phyloP scores from a whole-genome alignment of 1,140 invertebrate species.

The Augochlora pura region DNA sequence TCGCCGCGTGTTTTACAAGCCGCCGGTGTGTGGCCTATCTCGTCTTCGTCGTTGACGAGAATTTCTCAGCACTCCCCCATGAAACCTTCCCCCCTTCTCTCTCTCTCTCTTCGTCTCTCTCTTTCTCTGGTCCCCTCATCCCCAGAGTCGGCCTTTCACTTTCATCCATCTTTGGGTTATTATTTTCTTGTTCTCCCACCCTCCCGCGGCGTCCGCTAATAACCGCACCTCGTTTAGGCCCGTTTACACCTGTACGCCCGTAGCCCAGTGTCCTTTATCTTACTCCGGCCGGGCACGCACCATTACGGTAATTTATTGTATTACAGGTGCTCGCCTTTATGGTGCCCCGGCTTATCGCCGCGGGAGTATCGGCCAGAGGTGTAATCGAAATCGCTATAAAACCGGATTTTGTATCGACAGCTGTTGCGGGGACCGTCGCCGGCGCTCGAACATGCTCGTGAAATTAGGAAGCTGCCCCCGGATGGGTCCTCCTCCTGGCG shows the following conservation, averaged over 20 bases:
- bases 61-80: slow-evolving; percentile 64
- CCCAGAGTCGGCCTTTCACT: slow-evolving; percentile 8
- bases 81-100: slow-evolving; percentile 33
- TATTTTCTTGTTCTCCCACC: slow-evolving; percentile 54
- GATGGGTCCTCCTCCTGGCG: background rate
- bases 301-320: slow-evolving; percentile 65
- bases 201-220: slow-evolving; percentile 66
- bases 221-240: slow-evolving; percentile 68
- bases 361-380: slow-evolving; percentile 30
- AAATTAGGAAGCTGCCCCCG: slow-evolving; percentile 12
- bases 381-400: slow-evolving; percentile 54
- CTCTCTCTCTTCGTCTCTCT: background rate
- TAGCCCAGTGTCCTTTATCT: slow-evolving; percentile 54
- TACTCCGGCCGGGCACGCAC: slow-evolving; percentile 22
- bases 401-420: slow-evolving; percentile 51
- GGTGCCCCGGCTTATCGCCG: slow-evolving; percentile 48
- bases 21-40: slow-evolving; percentile 75
- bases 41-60: slow-evolving; percentile 71
- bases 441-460: background rate
- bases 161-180: slow-evolving; percentile 39
- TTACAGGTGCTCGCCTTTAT: slow-evolving; percentile 50
- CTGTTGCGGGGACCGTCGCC: slow-evolving; percentile 1
- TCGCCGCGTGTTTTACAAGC: slow-evolving; percentile 79
- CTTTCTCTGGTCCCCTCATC: background rate
- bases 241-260: slow-evolving; percentile 72